Evolutionary conservation across 2,113 vertebrate genomes (phyloP), one percentile per base, ranked within the genome.

Genomic region (Eclectus roratus): DNA sequence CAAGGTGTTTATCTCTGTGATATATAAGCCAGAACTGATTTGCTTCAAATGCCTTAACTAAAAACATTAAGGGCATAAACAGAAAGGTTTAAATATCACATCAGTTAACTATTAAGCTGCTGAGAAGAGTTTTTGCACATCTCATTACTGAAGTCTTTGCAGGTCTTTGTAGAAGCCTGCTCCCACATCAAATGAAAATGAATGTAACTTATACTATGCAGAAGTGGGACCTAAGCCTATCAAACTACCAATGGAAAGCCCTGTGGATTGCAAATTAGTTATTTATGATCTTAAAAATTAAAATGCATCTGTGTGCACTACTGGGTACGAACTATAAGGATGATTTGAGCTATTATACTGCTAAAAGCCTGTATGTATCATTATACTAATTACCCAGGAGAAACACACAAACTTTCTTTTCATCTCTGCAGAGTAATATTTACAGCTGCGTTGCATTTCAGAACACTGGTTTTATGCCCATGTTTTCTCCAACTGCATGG

Each of bases 351-450:
- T 85, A 64, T 71, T 78, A 68, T 20, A 70, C 64, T 55, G 43
- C 46, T 76, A 80, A 82, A 66, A 95, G 55, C 12, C 63, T 94
- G 39, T 69, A 66, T 10, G 33, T 69, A 80, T 91, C 80, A 83
- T 88, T 88, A 92, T 7, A 74, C 66, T 87, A 69, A 94, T 91
- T 91, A 91, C 13, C 33, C 69, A 33, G 43, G 88, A 88, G 65
- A 93, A 93, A 93, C 29, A 83, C 35, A 80, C 50, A 43, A 66
- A 52, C 56, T 94, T 88, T 82, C 70, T 87, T 91, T 92, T 96
- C 76, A 89, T 81, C 77, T 91, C 56, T 56, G 61, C 77, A 89
- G 87, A 93, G 80, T 58, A 96, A 72, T 81, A 93, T 88, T 88
- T 93, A 90, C 92, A 96, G 90, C 80, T 93, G 80, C 4, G 0